Base-by-base conservation (phyloP, 2,113 vertebrate genomes). In the Takifugu flavidus region DNA sequence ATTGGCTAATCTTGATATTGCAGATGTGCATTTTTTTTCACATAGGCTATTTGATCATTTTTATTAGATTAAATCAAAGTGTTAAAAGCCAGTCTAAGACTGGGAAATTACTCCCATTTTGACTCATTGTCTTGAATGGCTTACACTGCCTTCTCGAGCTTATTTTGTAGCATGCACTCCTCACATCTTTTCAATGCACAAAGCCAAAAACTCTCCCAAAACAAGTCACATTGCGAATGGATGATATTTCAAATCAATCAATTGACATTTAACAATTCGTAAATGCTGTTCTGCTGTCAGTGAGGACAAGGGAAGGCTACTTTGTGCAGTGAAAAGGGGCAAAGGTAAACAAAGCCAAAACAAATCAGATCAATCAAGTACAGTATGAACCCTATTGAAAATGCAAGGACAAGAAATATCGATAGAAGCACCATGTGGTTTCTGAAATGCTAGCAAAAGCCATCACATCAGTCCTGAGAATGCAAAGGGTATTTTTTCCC, bases 351-450 rank as follows among this genome's bases (percentile, higher is more conserved):
- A 88, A 88, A 80, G 78, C 77, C 82, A 74, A 82, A 89, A 74
- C 74, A 77, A 82, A 63, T 79, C 66, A 70, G 66, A 82, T 85
- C 71, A 82, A 65, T 87, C 82, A 89, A 87, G 90, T 89, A 87
- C 73, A 82, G 88, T 90, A 92, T 92, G 91, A 92, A 92, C 91
- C 91, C 91, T 91, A 92, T 92, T 92, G 91, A 92, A 91, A 86
- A 84, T 75, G 67, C 76, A 70, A 85, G 71, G 85, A 71, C 76
- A 81, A 79, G 82, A 88, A 72, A 71, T 25, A 71, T 67, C 74
- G 60, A 72, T 78, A 78, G 43, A 11, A 76, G 53, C 67, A 72
- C 42, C 26, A 63, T 68, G 58, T 63, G 28, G 68, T 61, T 45
- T 71, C 59, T 39, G 70, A 71, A 74, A 74, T 53, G 5, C 15